Percentiles rank a stretch among this genome's conserved stretches.
Evolutionary conservation across 2,888 invertebrate genomes (phyloP).

Genomic region (Malthinus flaveolus): DNA sequence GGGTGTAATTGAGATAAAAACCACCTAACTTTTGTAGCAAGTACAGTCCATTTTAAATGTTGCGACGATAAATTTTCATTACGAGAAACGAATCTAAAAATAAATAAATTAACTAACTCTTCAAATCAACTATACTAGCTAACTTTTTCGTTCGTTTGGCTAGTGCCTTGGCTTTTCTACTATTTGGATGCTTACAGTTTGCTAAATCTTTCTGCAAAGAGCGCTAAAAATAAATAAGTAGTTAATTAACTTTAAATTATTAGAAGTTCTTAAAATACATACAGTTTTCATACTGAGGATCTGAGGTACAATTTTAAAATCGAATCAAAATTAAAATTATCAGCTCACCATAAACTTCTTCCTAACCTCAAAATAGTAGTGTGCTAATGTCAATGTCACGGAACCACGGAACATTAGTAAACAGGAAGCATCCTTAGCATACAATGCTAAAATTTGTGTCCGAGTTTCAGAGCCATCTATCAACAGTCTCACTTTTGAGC

Average conservation of each 20-base stretch:
- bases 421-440: too few species aligned
- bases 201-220: slow-evolving; percentile 57
- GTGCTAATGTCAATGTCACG: too few species aligned
- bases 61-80: slow-evolving; percentile 55
- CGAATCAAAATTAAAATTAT: too few species aligned
- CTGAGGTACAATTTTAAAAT: not conserved
- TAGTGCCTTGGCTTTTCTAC: slow-evolving; percentile 76
- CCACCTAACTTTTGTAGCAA: slow-evolving; percentile 80
- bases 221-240: slow-evolving; percentile 42
- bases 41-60: slow-evolving; percentile 71
- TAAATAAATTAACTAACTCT: not conserved
- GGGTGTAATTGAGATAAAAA: slow-evolving; percentile 69
- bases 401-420: too few species aligned
- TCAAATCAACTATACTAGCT: slow-evolving; percentile 18
- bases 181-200: slow-evolving; percentile 80
- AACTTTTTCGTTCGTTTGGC: slow-evolving; percentile 71
- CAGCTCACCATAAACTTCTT: too few species aligned
- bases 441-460: too few species aligned
- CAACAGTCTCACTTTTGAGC: too few species aligned
- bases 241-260: not conserved
- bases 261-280: not conserved
- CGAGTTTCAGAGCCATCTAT: too few species aligned
- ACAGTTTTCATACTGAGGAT: not conserved
- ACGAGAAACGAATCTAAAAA: slow-evolving; percentile 12
- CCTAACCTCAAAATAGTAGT: too few species aligned